Base-by-base conservation (phyloP, 1,140 invertebrate species). In the Drosophila mojavensis region DNA sequence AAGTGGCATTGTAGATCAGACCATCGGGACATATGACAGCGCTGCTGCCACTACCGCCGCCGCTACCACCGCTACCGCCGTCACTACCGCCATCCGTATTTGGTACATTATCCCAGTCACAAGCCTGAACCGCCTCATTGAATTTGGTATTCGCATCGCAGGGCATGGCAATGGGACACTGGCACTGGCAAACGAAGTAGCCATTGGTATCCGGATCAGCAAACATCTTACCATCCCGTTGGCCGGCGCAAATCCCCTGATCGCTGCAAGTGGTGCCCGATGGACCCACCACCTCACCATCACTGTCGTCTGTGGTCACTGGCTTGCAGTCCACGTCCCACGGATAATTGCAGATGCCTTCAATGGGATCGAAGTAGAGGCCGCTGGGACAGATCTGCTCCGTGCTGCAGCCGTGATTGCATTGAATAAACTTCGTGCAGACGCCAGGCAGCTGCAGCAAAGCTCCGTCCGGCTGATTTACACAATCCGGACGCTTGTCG, bases 121-220 rank as follows among this genome's bases (percentile, higher is more conserved):
- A 88, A 1, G 73, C 84, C 4, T 54, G 15, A 0, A 43, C 73
- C 0, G 5, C 17, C 28, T 59, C n/a, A 26, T 89, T 83, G 41
- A 89, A 88, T 17, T 24, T 53, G n/a, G 75, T 68, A 2, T 24
- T 28, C 0, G 11, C n/a, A 41, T 67, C 48, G 33, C 84, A 88
- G 5, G 66, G 13, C 84, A 89, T 88, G 11, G 73, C 67, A 13
- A 83, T 70, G 11, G 84, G 77, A 13, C 84, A 88, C 26, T 88
- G 80, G 36, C 84, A 88, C 36, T 88, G 84, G 64, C 84, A 88
- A 0, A 88, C 55, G 1, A 88, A 58, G 30, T 56, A 88, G 15
- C 84, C 84, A 43, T 80, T 89, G 0, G 74, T 64, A 0, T 73
- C 30, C 6, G 73, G 58, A 61, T 83, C 36, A 15, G 59, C 28